phyloP scores from a whole-genome alignment of 2,888 invertebrate species.

The Busseola fusca region DNA sequence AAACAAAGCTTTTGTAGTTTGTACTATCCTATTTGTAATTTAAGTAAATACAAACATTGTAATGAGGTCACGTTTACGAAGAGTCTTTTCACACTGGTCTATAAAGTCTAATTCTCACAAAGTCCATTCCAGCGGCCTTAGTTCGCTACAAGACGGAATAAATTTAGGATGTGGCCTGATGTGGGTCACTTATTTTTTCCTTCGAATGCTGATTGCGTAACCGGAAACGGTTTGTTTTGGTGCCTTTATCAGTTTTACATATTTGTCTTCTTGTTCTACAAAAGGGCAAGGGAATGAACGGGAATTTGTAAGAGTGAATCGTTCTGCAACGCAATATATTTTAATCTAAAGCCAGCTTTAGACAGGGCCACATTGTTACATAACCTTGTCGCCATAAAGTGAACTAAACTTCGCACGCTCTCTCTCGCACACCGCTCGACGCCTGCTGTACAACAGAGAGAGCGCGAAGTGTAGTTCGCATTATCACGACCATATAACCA shows the following conservation, averaged over 20 bases:
- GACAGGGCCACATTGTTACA: not conserved
- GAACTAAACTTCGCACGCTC: too few species aligned
- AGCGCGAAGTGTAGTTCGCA: too few species aligned
- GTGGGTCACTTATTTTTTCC: conserved; percentile 60
- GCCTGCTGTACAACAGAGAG: too few species aligned
- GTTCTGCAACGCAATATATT: not conserved
- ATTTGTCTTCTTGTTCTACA: conserved; percentile 7
- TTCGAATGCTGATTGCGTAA: conserved; percentile 52
- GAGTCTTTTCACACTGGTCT: not conserved
- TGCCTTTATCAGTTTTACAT: conserved; percentile 32
- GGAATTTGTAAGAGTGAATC: not conserved
- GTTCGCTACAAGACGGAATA: conserved; percentile 47
- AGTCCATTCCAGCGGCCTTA: conserved; percentile 40
- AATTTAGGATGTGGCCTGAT: conserved; percentile 41
- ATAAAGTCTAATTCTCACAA: not conserved
- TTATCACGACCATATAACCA: too few species aligned
- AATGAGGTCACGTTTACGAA: not conserved
- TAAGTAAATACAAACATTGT: not conserved
- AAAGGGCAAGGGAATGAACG: not conserved
- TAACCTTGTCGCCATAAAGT: too few species aligned
- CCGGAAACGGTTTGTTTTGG: conserved; percentile 55
- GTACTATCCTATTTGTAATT: not conserved
- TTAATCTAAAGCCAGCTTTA: not conserved
- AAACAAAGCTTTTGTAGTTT: not conserved
- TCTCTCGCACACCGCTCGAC: too few species aligned